Evolutionary conservation across 2,888 invertebrate genomes (phyloP), one percentile per base, ranked within the genome.

Genomic region (Heteropelma amictum): DNA sequence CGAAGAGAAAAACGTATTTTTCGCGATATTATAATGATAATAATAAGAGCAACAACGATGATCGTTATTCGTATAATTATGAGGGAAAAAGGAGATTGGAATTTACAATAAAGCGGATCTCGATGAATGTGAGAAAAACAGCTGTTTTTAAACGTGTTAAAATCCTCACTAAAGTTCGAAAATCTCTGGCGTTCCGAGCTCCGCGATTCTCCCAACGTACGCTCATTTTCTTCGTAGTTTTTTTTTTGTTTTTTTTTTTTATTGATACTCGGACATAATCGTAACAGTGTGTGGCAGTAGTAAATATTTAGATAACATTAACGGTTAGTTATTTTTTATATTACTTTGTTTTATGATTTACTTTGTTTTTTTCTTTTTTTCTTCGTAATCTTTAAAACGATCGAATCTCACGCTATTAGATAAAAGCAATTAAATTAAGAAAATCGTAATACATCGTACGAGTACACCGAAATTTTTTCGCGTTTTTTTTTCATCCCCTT

Each of bases 231-330:
- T 42, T 14, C 23, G 26, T 40, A 3, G 10, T 56, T 26, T 71
- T 40, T 53, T 65, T 35, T 26, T 56, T 71, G 3, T 60, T 68
- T 60, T 51, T 47, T 67, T 63, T 60, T 40, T 74, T 76, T 65
- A 71, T 75, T 69, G 49, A 73, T 69, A 71, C 72, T 77, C 69
- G 73, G 69, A 75, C 63, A 78, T 78, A 76, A 79, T 77, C 71
- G 76, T 79, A 78, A 79, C 75, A 67, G 68, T 78, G 53, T 56
- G 75, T 75, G 79, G 79, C 79, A 80, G 78, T 78, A 77, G 73
- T 77, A 72, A 69, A 72, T 79, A 73, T 80, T 77, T 75, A 63
- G 76, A 80, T 77, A 70, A 75, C 68, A 69, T 69, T 78, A 73
- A 78, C 72, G 71, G 45, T 79, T 72, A 76, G 51, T n/a, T n/a